Percentiles rank a stretch among this genome's conserved stretches.
phyloP scores from a whole-genome alignment of 1,140 invertebrate genomes.

The Pantala flavescens region DNA sequence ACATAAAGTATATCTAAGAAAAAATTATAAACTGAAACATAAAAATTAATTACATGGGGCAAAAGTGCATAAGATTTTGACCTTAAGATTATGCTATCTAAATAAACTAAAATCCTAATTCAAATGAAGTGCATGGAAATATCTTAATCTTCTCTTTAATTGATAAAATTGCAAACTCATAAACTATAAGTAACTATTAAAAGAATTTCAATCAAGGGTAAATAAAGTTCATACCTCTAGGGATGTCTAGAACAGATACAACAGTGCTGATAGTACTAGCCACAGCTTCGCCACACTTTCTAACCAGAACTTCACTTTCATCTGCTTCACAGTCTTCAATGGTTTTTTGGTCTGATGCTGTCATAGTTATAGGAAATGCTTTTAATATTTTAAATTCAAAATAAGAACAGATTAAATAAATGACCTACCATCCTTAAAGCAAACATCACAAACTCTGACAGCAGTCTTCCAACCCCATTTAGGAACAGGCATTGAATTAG shows the following conservation, averaged over 20 bases:
- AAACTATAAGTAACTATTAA: no score
- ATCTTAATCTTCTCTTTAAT: no score
- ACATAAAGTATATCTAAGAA: no score
- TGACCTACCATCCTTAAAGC: slow-evolving; percentile 32
- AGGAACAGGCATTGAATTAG: slow-evolving; percentile 48
- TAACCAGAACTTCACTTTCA: slow-evolving; percentile 39
- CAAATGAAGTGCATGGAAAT: no score
- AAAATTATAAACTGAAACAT: no score
- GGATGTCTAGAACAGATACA: slow-evolving; percentile 43
- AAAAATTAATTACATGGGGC: no score
- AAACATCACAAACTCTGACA: slow-evolving; percentile 58
- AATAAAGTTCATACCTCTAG: slow-evolving; percentile 33
- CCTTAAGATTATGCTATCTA: no score
- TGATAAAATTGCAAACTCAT: no score
- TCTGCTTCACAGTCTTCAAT: not conserved
- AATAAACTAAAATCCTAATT: no score
- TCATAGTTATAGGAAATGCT: not conserved
- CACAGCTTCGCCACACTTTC: slow-evolving; percentile 53
- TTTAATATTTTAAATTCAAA: not conserved
- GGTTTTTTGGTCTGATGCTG: not conserved
- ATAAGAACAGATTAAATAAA: not conserved
- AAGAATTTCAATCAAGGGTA: no score
- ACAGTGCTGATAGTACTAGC: slow-evolving; percentile 49
- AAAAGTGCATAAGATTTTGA: no score
- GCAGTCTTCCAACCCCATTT: slow-evolving; percentile 50